Conservation (phyloP, 2,797 vertebrate genomes). For the Peromyscus eremicus region DNA sequence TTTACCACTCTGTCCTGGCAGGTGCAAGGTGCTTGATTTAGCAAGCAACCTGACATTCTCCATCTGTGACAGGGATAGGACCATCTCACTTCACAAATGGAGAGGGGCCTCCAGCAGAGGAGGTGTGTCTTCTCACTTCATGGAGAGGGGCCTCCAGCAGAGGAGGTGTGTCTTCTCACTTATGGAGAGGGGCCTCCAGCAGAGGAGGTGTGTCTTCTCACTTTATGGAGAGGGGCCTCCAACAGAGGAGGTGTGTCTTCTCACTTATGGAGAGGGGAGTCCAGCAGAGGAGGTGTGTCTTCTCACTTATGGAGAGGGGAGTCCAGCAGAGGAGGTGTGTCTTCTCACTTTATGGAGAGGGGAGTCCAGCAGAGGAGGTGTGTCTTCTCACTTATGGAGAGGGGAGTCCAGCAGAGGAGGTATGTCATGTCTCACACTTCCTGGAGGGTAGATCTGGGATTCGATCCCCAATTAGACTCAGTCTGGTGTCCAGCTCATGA, state of each 20-base stretch:
- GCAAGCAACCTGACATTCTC: neutral
- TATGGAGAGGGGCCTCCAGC: neutral
- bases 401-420: neutral
- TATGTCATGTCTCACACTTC: neutral
- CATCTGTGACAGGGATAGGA: neutral
- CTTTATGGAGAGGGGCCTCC: neutral
- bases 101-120: neutral
- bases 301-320: neutral
- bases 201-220: neutral
- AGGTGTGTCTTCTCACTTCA: neutral
- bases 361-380: neutral
- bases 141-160: neutral
- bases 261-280: neutral
- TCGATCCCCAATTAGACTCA: neutral
- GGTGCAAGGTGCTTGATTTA: fast-evolving
- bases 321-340: neutral
- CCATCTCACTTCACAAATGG: neutral
- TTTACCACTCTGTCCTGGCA: neutral
- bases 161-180: neutral
- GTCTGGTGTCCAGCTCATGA: neutral
- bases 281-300: neutral
- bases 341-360: neutral
- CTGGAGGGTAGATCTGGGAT: neutral
- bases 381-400: neutral
- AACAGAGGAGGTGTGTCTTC: neutral